These are phyloP conservation scores for Chromis chromis DNA, from an alignment of 2,797 vertebrate species.

Conservation along the genomic window DNA sequence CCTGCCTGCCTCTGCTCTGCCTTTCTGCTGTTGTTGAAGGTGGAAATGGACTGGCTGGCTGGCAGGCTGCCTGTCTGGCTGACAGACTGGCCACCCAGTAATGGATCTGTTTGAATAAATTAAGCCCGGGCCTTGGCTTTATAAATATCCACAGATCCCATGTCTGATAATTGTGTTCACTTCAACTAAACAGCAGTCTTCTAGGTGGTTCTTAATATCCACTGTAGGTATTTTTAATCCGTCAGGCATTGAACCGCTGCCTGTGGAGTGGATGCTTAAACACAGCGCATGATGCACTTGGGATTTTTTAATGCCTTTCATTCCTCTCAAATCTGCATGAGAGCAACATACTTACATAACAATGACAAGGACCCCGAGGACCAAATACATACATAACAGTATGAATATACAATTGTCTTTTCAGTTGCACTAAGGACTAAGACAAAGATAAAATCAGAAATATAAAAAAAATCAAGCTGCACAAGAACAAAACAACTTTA, in stretches of 20 bases:
- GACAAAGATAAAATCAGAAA: too few species aligned
- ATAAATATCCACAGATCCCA: constrained; percentile 84
- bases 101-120: constrained; percentile 85
- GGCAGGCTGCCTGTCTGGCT: constrained; percentile 66
- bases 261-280: constrained; percentile 28
- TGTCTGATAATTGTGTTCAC: constrained; percentile 81
- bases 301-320: constrained; percentile 4
- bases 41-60: constrained; percentile 70
- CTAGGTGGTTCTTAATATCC: constrained; percentile 65
- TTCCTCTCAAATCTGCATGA: not conserved
- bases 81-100: constrained; percentile 72
- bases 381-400: not conserved
- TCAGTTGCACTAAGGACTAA: not conserved
- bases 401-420: not conserved
- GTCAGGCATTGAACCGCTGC: constrained; percentile 35
- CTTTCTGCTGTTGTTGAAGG: constrained; percentile 46
- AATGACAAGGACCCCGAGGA: too few species aligned
- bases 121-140: constrained; percentile 80
- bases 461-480: too few species aligned
- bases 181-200: constrained; percentile 73
- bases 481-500: not conserved
- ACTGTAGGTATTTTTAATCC: constrained; percentile 72
- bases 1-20: constrained; percentile 45
- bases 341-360: constrained; percentile 3
- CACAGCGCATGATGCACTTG: constrained; percentile 6